Evolutionary conservation across 2,888 invertebrate genomes (phyloP), one percentile per base, ranked within the genome.

Genomic region (Dasypogon diadema): DNA sequence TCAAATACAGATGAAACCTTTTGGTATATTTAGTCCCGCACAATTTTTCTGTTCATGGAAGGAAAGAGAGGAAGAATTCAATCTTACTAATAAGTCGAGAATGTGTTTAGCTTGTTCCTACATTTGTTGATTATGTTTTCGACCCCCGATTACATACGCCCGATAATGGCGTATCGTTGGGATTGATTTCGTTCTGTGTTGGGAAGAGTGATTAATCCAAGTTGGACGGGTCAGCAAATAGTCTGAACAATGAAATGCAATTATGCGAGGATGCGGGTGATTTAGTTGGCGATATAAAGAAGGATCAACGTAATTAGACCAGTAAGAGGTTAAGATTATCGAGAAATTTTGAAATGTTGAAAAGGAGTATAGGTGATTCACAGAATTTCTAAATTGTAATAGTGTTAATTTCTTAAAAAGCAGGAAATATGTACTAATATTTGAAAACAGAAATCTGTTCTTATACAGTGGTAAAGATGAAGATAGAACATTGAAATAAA

Each of bases 41-140:
- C 10, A 56, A 56, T 26, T 51, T 51, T 18, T 18, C 18, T 26
- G 14, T n/a, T 26, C 3, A 10, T 10, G 51, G 21, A 24, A 10
- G 14, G 26, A 56, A 56, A 26, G 56, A 51, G 16, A 21, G 54
- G 1, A 18, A 30, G 21, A 65, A 26, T 56, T 73, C 58, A 73
- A 73, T 73, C 73, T 73, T 58, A 58, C 58, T 73, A 73, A 73
- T 73, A 73, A 73, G 56, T 73, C 42, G 56, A n/a, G 56, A 56
- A 73, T 56, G 73, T 73, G 56, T 73, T 73, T 58, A 54, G 24
- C 42, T 73, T 73, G 46, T 73, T 56, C 56, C 37, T 73, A n/a
- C 46, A 56, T 73, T 56, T 73, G 56, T 56, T 56, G 73, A 73
- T 73, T 73, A 73, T 73, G 56, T 72, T 54, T 56, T 73, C 73